Evolutionary conservation across 2,797 vertebrate species (phyloP), one percentile per base, ranked within the genome.

Genomic region (Delichon dasypus): DNA sequence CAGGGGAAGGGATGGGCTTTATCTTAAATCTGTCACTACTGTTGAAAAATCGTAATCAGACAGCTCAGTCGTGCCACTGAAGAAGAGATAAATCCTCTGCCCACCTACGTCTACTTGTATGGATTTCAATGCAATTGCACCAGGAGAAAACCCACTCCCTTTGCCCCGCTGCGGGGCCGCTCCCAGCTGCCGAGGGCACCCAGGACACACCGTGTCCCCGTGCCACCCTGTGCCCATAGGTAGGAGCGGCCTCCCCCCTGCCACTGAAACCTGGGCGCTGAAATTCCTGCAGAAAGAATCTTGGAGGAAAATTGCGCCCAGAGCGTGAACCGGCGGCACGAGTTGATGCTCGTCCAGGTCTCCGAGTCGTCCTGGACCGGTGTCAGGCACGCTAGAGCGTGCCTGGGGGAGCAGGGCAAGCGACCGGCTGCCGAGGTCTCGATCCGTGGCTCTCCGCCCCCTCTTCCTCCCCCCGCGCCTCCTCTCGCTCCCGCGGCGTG

Each of bases 131-230:
- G 73, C 64, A 54, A 53, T 13, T 42, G 73, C 54, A 71, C 9
- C 7, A 29, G 53, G 53, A 42, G 34, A 65, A 71, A 54, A 15
- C 7, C 13, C 60, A 48, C 2, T 1, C 13, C 16, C 21, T 80
- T 54, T 71, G 23, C 58, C 30, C 27, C 0, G 0, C 51, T 66
- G 40, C 3, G 1, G 22, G 29, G 27, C 38, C 0, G 0, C n/a
- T 77, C 17, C 18, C 26, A 9, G 65, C 47, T 73, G 54, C 92
- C 14, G 45, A 38, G 50, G 72, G 34, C 36, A 74, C 27, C 44
- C 47, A 17, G 60, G 45, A 40, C 53, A 51, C 1, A 0, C 2
- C 0, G 40, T 36, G 44, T 34, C 32, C 67, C 38, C 9, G 1
- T 72, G 27, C 81, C 70, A 67, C 36, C 48, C 71, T 4, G 5